Base-by-base conservation (phyloP, 2,113 vertebrate species). In the Amphiprion ocellaris region DNA sequence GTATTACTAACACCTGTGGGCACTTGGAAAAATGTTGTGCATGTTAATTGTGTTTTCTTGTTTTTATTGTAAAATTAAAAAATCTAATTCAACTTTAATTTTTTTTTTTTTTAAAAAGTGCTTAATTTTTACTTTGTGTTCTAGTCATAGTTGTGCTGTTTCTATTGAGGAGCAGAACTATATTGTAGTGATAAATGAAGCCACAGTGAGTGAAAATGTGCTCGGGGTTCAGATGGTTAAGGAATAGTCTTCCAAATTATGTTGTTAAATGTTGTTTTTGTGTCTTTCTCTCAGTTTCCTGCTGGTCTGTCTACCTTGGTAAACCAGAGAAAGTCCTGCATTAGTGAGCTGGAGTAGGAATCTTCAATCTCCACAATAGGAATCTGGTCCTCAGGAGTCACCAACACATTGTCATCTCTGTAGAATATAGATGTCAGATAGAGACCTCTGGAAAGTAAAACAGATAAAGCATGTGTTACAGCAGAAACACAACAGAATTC, bases 271-370 rank as follows among this genome's bases (percentile, higher is more conserved):
- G 14, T 12, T 15, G 14, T 44, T 44, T 44, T 4, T 44, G 7
- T 23, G 5, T 10, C 28, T n/a, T 10, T 47, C 14, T 5, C 2
- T 61, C 10, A 52, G 60, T 1, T 21, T 33, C 17, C 11, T 41
- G 1, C 50, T 33, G 9, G 37, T 63, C 24, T 12, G 19, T 37
- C 24, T 74, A 98, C 97, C 96, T 98, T 98, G 8, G 95, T 96
- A 83, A 98, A 97, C 97, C 97, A 98, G 26, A 98, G 95, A 84
- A 97, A 97, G 84, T 98, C 96, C 86, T 98, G 97, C 93, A 96
- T 95, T 11, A 97, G 94, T 17, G 96, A 95, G 83, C 95, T 96
- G n/a, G 96, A 95, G 82, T 96, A 97, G 10, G 95, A 96, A 76
- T 97, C 96, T 39, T 98, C 96, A 21, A 97, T 95, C 88, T 98